Base-by-base conservation (phyloP, 2,888 invertebrate genomes). In the Seladonia tumulorum region DNA sequence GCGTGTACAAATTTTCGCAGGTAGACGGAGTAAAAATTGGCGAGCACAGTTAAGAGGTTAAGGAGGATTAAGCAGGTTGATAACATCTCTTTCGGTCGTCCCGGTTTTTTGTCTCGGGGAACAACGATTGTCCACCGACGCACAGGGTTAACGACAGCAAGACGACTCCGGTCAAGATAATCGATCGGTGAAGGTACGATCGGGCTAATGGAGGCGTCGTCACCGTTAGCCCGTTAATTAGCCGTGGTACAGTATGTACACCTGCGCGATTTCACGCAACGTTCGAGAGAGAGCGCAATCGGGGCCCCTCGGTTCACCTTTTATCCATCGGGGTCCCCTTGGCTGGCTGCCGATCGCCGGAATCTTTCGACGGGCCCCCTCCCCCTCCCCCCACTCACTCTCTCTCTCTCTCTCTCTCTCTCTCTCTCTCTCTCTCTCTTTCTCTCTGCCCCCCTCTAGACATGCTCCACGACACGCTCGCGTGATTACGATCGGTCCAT, bases 221-320 rank as follows among this genome's bases (percentile, higher is more conserved):
- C 89, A 80, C 81, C 86, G 86, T 90, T 88, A 85, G 79, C 79
- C 78, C 88, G 89, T 91, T 90, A 92, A 92, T 93, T 93, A 90
- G 88, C 79, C 83, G 82, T 83, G 88, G 88, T 85, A 87, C 81
- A 87, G 88, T 88, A 86, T 87, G 86, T 87, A 89, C 91, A 90
- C 89, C 88, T 89, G 87, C 88, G 87, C 90, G 92, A 93, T 93
- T 93, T 93, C 93, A 92, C 91, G 92, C 92, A 88, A 86, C 86
- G 88, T 88, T 77, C 86, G 82, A 86, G 83, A 18, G 22, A 84
- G 83, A 66, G 22, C 85, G 88, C 90, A 91, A 92, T 91, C 91
- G 91, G 86, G 87, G 83, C 87, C 66, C 66, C 90, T 90, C 90
- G 86, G 75, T 88, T 91, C 91, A 93, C 92, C 91, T 92, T 91